Evolutionary conservation across 1,140 invertebrate genomes (phyloP).

Genomic region (Calephelis virginiensis): DNA sequence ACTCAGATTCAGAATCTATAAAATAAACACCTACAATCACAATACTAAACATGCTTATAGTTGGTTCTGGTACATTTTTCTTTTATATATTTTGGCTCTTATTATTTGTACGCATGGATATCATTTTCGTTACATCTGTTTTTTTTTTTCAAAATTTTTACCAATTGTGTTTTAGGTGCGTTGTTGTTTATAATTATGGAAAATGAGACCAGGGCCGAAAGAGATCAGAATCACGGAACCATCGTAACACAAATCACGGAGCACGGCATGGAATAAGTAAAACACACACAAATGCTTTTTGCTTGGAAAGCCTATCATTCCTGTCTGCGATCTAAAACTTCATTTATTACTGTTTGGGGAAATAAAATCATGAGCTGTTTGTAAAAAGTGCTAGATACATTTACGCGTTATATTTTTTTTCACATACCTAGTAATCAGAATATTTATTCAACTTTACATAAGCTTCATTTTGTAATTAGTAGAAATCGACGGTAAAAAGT

Average conservation of each 20-base stretch:
- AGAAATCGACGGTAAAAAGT: too few species aligned
- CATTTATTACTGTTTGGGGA: not conserved
- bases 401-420: too few species aligned
- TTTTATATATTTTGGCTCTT: slow-evolving; percentile 40
- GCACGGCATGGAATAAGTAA: slow-evolving; percentile 57
- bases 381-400: too few species aligned
- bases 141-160: slow-evolving; percentile 51
- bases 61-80: slow-evolving; percentile 76
- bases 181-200: slow-evolving; percentile 53
- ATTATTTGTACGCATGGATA: slow-evolving; percentile 37
- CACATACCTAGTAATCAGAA: too few species aligned
- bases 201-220: slow-evolving; percentile 77
- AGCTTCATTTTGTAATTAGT: too few species aligned
- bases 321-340: not conserved
- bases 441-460: too few species aligned
- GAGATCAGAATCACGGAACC: slow-evolving; percentile 54
- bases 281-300: slow-evolving; percentile 36
- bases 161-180: slow-evolving; percentile 62
- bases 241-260: slow-evolving; percentile 54
- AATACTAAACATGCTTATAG: slow-evolving; percentile 38
- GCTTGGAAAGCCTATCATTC: slow-evolving; percentile 1
- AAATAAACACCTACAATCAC: not conserved
- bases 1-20: too few species aligned
- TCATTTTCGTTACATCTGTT: slow-evolving; percentile 28
- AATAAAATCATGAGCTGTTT: too few species aligned